Conservation (phyloP, 2,797 vertebrate genomes). For the Epinephelus awoara region DNA sequence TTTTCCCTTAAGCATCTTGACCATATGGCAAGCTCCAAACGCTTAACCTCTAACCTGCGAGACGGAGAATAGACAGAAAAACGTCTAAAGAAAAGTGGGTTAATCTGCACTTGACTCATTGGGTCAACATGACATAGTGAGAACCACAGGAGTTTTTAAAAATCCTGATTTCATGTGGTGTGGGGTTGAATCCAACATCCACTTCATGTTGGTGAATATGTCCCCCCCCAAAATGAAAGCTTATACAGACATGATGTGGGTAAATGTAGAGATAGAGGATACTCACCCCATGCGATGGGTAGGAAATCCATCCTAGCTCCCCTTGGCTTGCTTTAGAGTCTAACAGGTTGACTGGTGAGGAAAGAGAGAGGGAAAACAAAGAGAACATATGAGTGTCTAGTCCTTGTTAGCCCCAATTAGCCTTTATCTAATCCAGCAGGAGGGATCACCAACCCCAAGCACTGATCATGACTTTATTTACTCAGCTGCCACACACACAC, state of each 20-base stretch:
- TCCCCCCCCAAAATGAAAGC: slow-evolving; percentile 32
- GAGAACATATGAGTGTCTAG: slow-evolving; percentile 81
- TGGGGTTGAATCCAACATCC: slow-evolving; percentile 17
- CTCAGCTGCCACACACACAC: slow-evolving; percentile 82
- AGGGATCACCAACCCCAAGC: slow-evolving; percentile 72
- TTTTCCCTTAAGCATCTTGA: slow-evolving; percentile 64
- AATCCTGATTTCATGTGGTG: slow-evolving; percentile 53
- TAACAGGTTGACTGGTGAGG: slow-evolving; percentile 94
- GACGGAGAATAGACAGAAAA: slow-evolving; percentile 61
- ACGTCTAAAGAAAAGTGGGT: slow-evolving; percentile 68
- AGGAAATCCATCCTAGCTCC: slow-evolving; percentile 99
- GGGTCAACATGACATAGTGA: slow-evolving; percentile 58
- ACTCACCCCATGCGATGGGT: slow-evolving; percentile 97
- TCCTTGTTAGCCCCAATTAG: slow-evolving; percentile 83
- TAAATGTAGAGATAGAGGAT: slow-evolving; percentile 44
- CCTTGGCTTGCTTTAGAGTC: slow-evolving; percentile 99
- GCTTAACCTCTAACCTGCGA: slow-evolving; percentile 71
- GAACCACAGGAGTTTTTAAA: slow-evolving; percentile 48
- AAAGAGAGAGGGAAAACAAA: slow-evolving; percentile 81
- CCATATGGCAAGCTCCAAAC: slow-evolving; percentile 71
- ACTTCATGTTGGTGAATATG: slow-evolving; percentile 11
- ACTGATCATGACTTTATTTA: slow-evolving; percentile 81
- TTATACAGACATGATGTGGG: slow-evolving; percentile 37
- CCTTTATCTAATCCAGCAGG: slow-evolving; percentile 73
- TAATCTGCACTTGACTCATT: slow-evolving; percentile 73